phyloP scores from a whole-genome alignment of 2,888 invertebrate species.

The Agrotis exclamationis region DNA sequence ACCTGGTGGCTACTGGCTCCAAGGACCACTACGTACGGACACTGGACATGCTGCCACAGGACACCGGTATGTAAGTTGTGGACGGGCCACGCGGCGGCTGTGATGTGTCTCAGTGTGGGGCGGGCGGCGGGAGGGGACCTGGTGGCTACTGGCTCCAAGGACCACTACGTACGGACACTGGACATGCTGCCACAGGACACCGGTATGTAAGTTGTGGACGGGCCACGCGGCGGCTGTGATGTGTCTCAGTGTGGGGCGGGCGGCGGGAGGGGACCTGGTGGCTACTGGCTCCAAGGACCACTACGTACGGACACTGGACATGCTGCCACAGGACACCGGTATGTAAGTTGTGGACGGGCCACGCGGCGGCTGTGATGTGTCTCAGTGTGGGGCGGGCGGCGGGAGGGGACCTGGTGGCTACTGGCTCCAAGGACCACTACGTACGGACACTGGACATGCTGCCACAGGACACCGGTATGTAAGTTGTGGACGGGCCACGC shows the following conservation, averaged over 20 bases:
- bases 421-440: conserved; percentile 97
- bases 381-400: conserved; percentile 91
- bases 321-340: conserved; percentile 91
- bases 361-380: conserved; percentile 96
- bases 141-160: conserved; percentile 96
- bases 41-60: conserved; percentile 89
- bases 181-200: conserved; percentile 91
- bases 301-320: conserved; percentile 92
- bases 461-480: conserved; percentile 91
- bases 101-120: conserved; percentile 95
- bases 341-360: conserved; percentile 94
- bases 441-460: conserved; percentile 91
- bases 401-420: conserved; percentile 93
- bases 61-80: conserved; percentile 94
- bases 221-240: conserved; percentile 96
- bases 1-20: conserved; percentile 95
- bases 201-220: conserved; percentile 94
- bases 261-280: conserved; percentile 92
- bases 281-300: conserved; percentile 97
- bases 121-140: conserved; percentile 90
- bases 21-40: conserved; percentile 95
- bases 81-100: conserved; percentile 95
- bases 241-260: conserved; percentile 93
- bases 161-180: conserved; percentile 93
- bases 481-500: conserved; percentile 95